Evolutionary conservation across 2,113 vertebrate species (phyloP).

Genomic region (Rousettus leschenaultii): DNA sequence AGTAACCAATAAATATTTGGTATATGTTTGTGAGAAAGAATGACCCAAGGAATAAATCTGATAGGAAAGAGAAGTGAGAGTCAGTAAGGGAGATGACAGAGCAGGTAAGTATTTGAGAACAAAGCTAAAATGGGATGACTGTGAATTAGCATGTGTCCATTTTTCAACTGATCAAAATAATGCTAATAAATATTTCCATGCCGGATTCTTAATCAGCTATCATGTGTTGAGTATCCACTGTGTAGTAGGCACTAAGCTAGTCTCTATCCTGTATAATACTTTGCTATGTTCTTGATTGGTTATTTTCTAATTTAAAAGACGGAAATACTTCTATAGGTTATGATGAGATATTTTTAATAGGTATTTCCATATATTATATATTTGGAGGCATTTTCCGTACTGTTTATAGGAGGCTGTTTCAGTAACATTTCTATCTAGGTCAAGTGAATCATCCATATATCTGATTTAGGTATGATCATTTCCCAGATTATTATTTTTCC

Average conservation of each 20-base stretch:
- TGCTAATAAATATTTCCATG: background rate
- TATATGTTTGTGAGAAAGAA: background rate
- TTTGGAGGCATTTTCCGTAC: background rate
- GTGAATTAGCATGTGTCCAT: background rate
- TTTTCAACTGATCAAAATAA: background rate
- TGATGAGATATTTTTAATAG: background rate
- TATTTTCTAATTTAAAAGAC: background rate
- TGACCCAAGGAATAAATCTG: background rate
- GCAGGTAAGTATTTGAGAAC: background rate
- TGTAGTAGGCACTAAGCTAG: background rate
- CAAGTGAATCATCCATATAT: background rate
- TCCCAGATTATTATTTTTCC: background rate
- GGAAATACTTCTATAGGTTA: background rate
- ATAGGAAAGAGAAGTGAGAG: background rate
- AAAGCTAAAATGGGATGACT: background rate
- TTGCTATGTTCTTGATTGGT: background rate
- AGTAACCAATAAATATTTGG: background rate
- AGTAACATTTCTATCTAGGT: background rate
- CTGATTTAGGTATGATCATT: background rate
- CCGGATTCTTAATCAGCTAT: background rate
- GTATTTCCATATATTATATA: background rate
- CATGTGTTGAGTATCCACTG: rapidly evolving
- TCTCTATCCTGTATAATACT: background rate
- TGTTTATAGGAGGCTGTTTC: background rate
- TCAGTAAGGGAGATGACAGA: background rate